A percentile compares a stretch with the other conserved stretches of the same genome.
phyloP scores from a whole-genome alignment of 2,888 invertebrate species.

The Calameuta filiformis region DNA sequence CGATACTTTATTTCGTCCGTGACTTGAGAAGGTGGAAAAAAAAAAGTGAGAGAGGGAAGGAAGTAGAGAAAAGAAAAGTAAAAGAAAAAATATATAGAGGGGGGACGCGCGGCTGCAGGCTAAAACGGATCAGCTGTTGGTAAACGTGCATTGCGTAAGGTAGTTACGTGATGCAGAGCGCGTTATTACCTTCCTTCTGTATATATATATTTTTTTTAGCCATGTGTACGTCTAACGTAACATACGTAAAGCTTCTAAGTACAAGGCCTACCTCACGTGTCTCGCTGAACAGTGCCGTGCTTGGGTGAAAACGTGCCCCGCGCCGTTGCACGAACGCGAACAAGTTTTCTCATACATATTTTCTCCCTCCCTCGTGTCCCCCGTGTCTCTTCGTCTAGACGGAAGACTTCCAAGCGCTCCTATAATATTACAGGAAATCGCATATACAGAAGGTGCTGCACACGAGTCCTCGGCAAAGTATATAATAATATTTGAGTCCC shows the following conservation, averaged over 20 bases:
- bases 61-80: too few relatives aligned
- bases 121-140: slow-evolving; percentile 39
- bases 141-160: slow-evolving; percentile 37
- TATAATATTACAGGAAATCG: background rate
- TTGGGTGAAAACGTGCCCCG: background rate
- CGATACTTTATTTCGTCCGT: background rate
- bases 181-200: slow-evolving; percentile 28
- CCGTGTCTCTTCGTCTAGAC: too few relatives aligned
- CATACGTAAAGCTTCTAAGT: slow-evolving; percentile 25
- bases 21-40: background rate
- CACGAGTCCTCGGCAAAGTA: too few relatives aligned
- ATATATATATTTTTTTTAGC: background rate
- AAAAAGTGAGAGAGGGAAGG: too few relatives aligned
- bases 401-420: background rate
- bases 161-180: slow-evolving; percentile 35
- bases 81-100: background rate
- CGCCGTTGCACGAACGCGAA: background rate
- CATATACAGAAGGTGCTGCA: too few relatives aligned
- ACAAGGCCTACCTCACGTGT: slow-evolving; percentile 34
- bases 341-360: background rate
- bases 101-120: background rate
- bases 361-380: background rate
- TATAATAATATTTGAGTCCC: background rate
- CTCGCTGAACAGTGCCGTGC: background rate
- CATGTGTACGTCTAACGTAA: slow-evolving; percentile 1